Percentiles rank a stretch among this genome's conserved stretches.
Evolutionary conservation across 2,113 vertebrate genomes (phyloP).

Genomic region (Glaucidium brasilianum): DNA sequence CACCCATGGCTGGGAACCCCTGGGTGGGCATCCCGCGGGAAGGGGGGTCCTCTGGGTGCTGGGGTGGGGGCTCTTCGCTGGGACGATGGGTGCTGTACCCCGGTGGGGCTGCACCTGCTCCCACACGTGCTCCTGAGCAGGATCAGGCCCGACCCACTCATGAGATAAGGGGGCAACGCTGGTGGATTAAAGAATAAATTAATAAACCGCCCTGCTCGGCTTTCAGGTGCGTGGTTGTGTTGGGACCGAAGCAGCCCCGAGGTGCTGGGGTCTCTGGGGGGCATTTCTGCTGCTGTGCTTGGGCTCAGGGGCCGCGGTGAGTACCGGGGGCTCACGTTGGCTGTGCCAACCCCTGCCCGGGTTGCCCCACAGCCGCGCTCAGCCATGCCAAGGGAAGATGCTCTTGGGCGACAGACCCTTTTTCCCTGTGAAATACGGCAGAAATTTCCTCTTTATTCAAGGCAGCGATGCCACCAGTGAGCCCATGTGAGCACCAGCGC

Average conservation of each 20-base stretch:
- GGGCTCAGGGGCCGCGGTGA: not conserved
- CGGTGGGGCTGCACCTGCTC: not conserved
- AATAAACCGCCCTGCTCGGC: accelerated
- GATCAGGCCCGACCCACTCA: accelerated
- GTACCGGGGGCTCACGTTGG: accelerated
- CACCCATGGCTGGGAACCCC: accelerated
- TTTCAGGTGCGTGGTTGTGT: accelerated
- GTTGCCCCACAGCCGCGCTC: too few relatives aligned
- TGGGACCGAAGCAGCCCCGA: accelerated
- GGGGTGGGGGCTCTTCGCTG: not conserved
- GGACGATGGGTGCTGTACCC: not conserved
- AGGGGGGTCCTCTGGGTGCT: accelerated
- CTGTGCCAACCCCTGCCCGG: not conserved
- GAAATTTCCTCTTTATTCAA: not conserved
- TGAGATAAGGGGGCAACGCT: not conserved
- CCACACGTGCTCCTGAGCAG: not conserved
- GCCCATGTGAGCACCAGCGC: accelerated
- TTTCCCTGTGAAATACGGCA: not conserved
- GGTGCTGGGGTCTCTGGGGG: not conserved
- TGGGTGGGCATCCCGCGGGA: accelerated
- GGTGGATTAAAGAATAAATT: too few relatives aligned
- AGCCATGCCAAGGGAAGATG: accelerated
- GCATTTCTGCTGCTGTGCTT: not conserved
- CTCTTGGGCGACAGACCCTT: not conserved
- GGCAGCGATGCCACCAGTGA: not conserved